These are phyloP conservation scores for Drosophila cyrtoloma DNA, from an alignment of 2,888 invertebrate species.

Conservation along the genomic window DNA sequence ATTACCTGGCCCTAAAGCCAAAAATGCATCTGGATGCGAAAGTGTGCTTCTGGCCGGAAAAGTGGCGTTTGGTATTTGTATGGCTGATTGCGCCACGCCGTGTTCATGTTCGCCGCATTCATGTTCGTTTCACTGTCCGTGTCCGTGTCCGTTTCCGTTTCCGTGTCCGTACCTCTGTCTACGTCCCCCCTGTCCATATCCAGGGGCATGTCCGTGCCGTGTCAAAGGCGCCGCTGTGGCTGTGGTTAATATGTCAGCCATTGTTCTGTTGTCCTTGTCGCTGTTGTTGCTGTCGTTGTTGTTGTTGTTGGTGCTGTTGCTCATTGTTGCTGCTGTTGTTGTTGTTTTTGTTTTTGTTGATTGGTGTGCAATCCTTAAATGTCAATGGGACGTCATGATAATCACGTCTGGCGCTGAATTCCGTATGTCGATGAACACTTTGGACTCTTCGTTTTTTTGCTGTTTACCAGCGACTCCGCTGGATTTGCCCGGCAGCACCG, in stretches of 20 bases:
- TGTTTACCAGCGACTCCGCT: slow-evolving; percentile 46
- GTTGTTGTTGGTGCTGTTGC: slow-evolving; percentile 24
- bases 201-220: slow-evolving; percentile 55
- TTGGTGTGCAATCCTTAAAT: slow-evolving; percentile 84
- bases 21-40: slow-evolving; percentile 48
- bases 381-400: slow-evolving; percentile 91
- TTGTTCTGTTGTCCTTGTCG: slow-evolving; percentile 49
- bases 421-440: slow-evolving; percentile 93
- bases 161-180: slow-evolving; percentile 2
- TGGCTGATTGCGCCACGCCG: slow-evolving; percentile 63
- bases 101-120: slow-evolving; percentile 33
- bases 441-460: slow-evolving; percentile 83
- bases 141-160: slow-evolving; percentile 16
- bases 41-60: slow-evolving; percentile 42
- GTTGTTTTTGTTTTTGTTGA: slow-evolving; percentile 49
- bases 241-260: slow-evolving; percentile 73
- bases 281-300: slow-evolving; percentile 13
- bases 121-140: slow-evolving; percentile 35
- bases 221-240: slow-evolving; percentile 58
- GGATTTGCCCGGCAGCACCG: slow-evolving; percentile 22
- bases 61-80: slow-evolving; percentile 45
- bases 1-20: slow-evolving; percentile 54
- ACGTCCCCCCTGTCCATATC: slow-evolving; percentile 9
- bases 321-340: slow-evolving; percentile 13
- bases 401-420: slow-evolving; percentile 96